Evolutionary conservation across 2,797 vertebrate genomes (phyloP), one percentile per base, ranked within the genome.

Genomic region (Zenarchopterus dispar): DNA sequence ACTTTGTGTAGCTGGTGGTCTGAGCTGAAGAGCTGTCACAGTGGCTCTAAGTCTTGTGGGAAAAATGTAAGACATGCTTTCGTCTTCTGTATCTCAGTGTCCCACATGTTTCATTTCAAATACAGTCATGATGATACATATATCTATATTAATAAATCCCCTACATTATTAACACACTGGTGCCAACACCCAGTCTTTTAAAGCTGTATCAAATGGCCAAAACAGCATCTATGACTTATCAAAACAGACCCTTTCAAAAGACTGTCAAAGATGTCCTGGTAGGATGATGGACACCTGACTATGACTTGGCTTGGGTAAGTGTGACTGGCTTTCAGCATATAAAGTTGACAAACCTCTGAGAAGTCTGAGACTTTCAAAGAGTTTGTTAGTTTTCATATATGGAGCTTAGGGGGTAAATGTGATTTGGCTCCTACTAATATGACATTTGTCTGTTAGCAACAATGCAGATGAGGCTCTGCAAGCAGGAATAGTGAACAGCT

Each of bases 241-340:
- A 58, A n/a, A 62, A 23, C 18, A 54, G 1, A 8, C 39, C 3
- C 4, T 18, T 41, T 45, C 19, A 21, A 33, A n/a, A 42, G 26
- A 31, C 19, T 59, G 28, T 6, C 48, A 43, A 81, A 77, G 59
- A 69, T 8, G 58, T 50, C 46, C 49, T 48, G 47, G 46, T 18
- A 23, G 4, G 62, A 47, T 77, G 79, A 81, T 50, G 56, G 64
- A 64, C 61, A 46, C 23, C 57, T 75, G 55, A 53, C 62, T 64
- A 73, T 41, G 82, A 67, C 56, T 28, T 22, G 26, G 54, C 60
- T 74, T 60, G 46, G 58, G 22, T 52, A 62, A 75, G 83, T 62
- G 82, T 65, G 64, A 85, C 57, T 47, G 62, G 70, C 88, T 93
- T 91, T 93, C 91, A 79, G 65, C 91, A 71, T 58, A 88, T 93